These are phyloP conservation scores for Ganaspis sp. DNA, from an alignment of 1,140 invertebrate species.

Conservation along the genomic window DNA sequence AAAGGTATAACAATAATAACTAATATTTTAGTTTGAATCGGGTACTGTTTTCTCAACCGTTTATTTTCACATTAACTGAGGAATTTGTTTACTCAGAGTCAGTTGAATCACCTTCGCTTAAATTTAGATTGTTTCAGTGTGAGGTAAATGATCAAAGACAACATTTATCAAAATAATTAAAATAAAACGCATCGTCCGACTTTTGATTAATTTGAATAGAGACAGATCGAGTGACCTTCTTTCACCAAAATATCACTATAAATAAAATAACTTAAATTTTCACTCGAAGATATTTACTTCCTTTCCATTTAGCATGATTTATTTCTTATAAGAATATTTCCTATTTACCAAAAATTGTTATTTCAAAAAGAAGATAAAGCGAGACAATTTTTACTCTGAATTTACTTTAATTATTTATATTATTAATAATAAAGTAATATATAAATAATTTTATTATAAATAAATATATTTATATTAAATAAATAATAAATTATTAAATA, in stretches of 20 bases:
- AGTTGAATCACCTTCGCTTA: background rate
- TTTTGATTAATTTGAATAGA: background rate
- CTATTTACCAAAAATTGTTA: no score
- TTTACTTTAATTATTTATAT: no score
- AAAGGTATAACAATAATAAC: no score
- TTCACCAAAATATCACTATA: constrained; percentile 1
- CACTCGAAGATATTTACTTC: background rate
- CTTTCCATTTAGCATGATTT: background rate
- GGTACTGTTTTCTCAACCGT: background rate
- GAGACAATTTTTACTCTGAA: no score
- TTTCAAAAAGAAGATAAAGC: no score
- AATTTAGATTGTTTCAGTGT: background rate
- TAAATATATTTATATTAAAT: no score
- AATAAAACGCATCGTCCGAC: background rate
- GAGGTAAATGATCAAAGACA: background rate
- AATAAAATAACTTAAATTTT: background rate
- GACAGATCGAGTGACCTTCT: background rate
- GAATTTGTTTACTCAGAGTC: background rate
- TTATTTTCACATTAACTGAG: background rate
- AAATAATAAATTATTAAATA: no score
- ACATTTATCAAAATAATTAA: constrained; percentile 6
- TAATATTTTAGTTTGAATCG: no score
- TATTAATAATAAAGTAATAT: no score
- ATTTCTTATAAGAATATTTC: no score
- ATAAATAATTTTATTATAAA: no score